Conservation (phyloP, 1,140 invertebrate species). For the Pseudobourletiella spinata region DNA sequence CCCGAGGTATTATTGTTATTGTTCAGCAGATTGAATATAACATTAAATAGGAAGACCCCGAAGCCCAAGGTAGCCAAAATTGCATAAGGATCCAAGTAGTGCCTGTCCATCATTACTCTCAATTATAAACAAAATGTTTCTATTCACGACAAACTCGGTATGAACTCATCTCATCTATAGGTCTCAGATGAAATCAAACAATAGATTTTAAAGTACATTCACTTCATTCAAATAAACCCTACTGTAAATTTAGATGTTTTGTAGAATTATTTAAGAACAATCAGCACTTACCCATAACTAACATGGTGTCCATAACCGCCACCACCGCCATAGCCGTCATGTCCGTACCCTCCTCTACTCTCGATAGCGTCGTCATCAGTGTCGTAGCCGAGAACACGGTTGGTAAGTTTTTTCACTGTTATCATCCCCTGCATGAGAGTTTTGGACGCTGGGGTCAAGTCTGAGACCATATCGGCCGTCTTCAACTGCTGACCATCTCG, state of each 20-base stretch:
- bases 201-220: not conserved
- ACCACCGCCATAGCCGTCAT: slow-evolving; percentile 25
- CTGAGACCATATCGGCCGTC: slow-evolving; percentile 20
- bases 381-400: slow-evolving; percentile 34
- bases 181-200: no score
- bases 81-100: slow-evolving; percentile 37
- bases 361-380: slow-evolving; percentile 25
- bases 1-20: slow-evolving; percentile 21
- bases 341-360: slow-evolving; percentile 26
- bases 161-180: no score
- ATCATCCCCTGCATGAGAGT: slow-evolving; percentile 35
- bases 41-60: slow-evolving; percentile 38
- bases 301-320: slow-evolving; percentile 28
- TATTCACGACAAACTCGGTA: no score
- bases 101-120: slow-evolving; percentile 10
- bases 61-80: slow-evolving; percentile 37
- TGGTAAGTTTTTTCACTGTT: slow-evolving; percentile 33
- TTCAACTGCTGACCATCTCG: slow-evolving; percentile 30
- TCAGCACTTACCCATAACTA: slow-evolving; percentile 34
- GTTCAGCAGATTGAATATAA: slow-evolving; percentile 38
- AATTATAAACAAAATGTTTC: not conserved
- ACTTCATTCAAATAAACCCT: no score
- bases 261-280: not conserved
- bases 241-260: not conserved
- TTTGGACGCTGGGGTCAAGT: slow-evolving; percentile 27